A percentile compares a stretch with the other conserved stretches of the same genome.
Conservation (phyloP, 92 coral and sea anemone species). For the Micromussa lordhowensis region DNA sequence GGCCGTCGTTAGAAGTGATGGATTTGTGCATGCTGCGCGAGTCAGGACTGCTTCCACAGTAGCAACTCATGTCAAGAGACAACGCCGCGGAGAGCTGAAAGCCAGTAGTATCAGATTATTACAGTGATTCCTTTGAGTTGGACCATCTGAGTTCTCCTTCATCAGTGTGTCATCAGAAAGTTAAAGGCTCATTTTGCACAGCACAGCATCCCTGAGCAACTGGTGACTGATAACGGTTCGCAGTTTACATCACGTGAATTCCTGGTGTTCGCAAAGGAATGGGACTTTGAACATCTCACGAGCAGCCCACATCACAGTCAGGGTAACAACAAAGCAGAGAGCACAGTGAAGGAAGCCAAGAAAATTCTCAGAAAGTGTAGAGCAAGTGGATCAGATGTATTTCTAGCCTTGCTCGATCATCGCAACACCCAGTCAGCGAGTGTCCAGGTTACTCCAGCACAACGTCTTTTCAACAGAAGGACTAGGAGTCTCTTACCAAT, state of each 20-base stretch:
- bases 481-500: too few relatives aligned
- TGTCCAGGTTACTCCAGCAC: background rate
- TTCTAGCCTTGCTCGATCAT: slow-evolving; percentile 21
- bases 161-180: slow-evolving; percentile 4
- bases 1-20: background rate
- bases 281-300: slow-evolving; percentile 30
- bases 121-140: too few relatives aligned
- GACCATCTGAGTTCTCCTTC: too few relatives aligned
- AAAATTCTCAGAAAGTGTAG: slow-evolving; percentile 12
- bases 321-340: slow-evolving; percentile 21
- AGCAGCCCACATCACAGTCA: slow-evolving; percentile 39
- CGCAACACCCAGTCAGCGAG: background rate
- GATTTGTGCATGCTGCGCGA: background rate
- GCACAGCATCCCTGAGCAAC: slow-evolving; percentile 39
- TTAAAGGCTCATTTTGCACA: too few relatives aligned
- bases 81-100: too few relatives aligned
- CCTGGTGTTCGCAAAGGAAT: slow-evolving; percentile 30
- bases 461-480: slow-evolving; percentile 11
- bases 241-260: slow-evolving; percentile 22
- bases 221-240: slow-evolving; percentile 24
- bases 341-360: slow-evolving; percentile 3
- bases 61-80: background rate
- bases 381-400: background rate
- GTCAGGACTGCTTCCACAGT: background rate
- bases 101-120: too few relatives aligned